phyloP scores from a whole-genome alignment of 2,888 invertebrate species.

The Drosophila stalkeri region DNA sequence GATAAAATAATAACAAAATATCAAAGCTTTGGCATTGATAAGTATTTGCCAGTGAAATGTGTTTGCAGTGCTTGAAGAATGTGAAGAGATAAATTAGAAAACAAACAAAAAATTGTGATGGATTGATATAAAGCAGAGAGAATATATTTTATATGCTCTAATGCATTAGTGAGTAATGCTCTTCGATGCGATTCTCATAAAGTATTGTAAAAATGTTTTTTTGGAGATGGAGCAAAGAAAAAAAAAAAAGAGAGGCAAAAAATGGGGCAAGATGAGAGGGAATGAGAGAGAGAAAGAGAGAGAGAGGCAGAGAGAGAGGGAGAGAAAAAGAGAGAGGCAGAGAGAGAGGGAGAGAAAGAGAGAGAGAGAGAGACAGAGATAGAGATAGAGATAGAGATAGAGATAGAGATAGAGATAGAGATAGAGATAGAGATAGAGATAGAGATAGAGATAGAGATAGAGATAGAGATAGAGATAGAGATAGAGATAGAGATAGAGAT shows the following conservation, averaged over 20 bases:
- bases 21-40: neutral
- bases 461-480: neutral
- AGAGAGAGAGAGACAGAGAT: neutral
- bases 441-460: neutral
- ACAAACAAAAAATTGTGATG: neutral
- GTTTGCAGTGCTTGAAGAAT: neutral
- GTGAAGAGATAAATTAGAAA: neutral
- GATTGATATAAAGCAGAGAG: neutral
- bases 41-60: neutral
- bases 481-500: neutral
- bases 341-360: too few relatives aligned
- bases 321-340: neutral
- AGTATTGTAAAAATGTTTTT: too few relatives aligned
- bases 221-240: neutral
- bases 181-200: conserved; percentile 9
- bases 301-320: neutral
- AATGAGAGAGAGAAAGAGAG: neutral
- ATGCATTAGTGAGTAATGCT: neutral
- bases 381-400: neutral
- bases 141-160: too few relatives aligned
- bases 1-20: conserved; percentile 3
- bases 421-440: too few relatives aligned
- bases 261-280: too few relatives aligned
- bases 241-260: neutral
- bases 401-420: too few relatives aligned